Evolutionary conservation across 2,888 invertebrate genomes (phyloP).

Genomic region (Parelbella ahira): DNA sequence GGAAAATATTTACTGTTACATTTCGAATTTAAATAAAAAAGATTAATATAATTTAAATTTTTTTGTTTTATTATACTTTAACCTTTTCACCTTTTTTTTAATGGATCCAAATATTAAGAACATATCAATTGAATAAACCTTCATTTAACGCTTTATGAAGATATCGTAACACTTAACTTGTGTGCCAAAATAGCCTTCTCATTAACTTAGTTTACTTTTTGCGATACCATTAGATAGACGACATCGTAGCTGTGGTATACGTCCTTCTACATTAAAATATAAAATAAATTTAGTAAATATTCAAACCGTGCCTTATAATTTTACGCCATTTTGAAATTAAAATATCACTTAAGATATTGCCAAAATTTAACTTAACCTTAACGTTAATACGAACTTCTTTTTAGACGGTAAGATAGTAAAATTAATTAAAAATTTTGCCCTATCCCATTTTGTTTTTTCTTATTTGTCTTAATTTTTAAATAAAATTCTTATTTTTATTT

Average conservation of each 20-base stretch:
- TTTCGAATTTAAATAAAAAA: conserved; percentile 74
- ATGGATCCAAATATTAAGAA: conserved; percentile 50
- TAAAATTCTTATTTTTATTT: conserved; percentile 3
- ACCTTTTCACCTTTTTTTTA: conserved; percentile 30
- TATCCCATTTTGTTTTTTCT: conserved; percentile 1
- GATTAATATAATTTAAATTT: conserved; percentile 44
- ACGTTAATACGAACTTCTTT: conserved; percentile 40
- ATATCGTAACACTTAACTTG: too few species aligned
- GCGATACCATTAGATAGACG: conserved; percentile 35
- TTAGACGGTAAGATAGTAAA: conserved; percentile 23
- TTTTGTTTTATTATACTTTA: conserved; percentile 60
- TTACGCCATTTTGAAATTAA: conserved; percentile 74
- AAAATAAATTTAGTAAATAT: conserved; percentile 64
- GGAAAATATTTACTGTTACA: conserved; percentile 67
- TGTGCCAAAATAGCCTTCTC: conserved; percentile 35
- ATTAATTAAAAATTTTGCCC: too few species aligned
- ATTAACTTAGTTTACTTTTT: conserved; percentile 25
- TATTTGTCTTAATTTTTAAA: conserved; percentile 5
- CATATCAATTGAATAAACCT: conserved; percentile 54
- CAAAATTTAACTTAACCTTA: conserved; percentile 48
- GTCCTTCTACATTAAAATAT: conserved; percentile 60
- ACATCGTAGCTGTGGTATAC: conserved; percentile 57
- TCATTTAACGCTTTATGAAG: conserved; percentile 34
- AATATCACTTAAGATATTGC: conserved; percentile 71
- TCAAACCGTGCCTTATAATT: conserved; percentile 78